Percentiles rank a stretch among this genome's conserved stretches.
Evolutionary conservation across 1,140 invertebrate species (phyloP).

Genomic region (Physella acuta): DNA sequence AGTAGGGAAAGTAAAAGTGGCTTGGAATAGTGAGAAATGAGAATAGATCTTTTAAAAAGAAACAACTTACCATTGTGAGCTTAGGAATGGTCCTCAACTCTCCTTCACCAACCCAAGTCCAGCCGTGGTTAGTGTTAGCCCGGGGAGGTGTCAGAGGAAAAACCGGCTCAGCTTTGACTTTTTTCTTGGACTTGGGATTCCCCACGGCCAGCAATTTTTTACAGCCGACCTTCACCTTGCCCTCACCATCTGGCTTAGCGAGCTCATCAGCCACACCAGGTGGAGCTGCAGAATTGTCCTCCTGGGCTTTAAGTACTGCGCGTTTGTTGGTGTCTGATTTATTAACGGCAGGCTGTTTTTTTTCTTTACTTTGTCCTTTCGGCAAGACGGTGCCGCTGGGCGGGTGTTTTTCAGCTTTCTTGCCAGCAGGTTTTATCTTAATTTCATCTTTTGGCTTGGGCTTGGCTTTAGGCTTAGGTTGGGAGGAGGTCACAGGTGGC

Average conservation of each 20-base stretch:
- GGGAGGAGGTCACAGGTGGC: neutral
- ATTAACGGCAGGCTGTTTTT: neutral
- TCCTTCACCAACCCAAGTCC: constrained; percentile 38
- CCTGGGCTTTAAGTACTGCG: neutral
- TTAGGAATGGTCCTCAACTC: constrained; percentile 32
- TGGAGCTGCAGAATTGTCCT: neutral
- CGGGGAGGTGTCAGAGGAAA: neutral
- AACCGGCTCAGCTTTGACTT: neutral
- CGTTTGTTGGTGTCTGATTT: neutral
- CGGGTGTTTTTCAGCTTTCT: neutral
- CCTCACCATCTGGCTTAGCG: neutral
- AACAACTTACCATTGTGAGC: constrained; percentile 27
- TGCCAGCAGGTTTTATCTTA: neutral
- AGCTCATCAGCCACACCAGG: neutral
- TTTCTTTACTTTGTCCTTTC: neutral
- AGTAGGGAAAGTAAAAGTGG: neutral
- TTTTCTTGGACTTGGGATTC: constrained; percentile 16
- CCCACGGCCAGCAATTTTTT: neutral
- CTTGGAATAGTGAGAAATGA: neutral
- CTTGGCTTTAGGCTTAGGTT: neutral
- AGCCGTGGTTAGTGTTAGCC: constrained; percentile 32
- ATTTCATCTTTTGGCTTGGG: neutral
- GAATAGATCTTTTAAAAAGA: neutral
- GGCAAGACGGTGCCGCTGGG: neutral
- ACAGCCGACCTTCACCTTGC: neutral